phyloP scores from a whole-genome alignment of 2,797 vertebrate species.

The Vireo griseus region DNA sequence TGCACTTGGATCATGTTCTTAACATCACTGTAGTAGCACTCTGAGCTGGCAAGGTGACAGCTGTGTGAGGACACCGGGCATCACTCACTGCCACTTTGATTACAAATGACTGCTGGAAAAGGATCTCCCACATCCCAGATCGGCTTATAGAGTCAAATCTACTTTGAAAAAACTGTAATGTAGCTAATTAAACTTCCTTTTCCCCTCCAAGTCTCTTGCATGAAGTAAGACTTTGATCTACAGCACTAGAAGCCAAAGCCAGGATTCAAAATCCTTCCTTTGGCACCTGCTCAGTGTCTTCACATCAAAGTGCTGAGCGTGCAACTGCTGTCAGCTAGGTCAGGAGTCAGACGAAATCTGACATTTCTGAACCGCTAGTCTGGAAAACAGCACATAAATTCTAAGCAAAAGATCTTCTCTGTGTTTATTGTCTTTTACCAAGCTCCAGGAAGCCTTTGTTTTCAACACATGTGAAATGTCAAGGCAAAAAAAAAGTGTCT shows the following conservation, averaged over 20 bases:
- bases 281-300: neutral
- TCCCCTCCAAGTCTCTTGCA: neutral
- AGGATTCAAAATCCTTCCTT: neutral
- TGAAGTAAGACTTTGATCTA: neutral
- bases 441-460: neutral
- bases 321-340: neutral
- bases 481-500: neutral
- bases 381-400: neutral
- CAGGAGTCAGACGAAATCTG: neutral
- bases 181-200: neutral
- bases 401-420: neutral
- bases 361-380: neutral
- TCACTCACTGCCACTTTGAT: neutral
- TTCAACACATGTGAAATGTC: neutral
- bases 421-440: neutral
- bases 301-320: neutral
- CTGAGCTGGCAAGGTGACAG: conserved; percentile 27
- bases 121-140: neutral
- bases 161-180: neutral
- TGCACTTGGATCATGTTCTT: conserved; percentile 84
- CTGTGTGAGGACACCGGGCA: neutral
- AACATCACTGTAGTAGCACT: conserved; percentile 83
- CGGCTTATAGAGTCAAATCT: neutral
- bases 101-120: neutral
- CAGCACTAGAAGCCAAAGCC: neutral